A percentile compares a stretch with the other conserved stretches of the same genome.
Conservation (phyloP, 2,113 vertebrate species). For the Coturnix japonica region DNA sequence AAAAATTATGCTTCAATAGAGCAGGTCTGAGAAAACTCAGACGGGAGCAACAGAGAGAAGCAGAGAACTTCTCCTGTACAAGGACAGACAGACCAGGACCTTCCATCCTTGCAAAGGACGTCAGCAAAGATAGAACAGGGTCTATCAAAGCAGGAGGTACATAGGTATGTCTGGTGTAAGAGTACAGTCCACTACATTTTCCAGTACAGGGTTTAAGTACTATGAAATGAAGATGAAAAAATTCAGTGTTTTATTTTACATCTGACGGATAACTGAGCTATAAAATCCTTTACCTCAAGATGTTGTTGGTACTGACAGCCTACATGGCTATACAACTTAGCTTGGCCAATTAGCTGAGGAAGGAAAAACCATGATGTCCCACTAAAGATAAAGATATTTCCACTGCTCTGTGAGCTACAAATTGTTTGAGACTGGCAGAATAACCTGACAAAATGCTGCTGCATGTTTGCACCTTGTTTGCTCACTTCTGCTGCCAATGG, state of each 20-base stretch:
- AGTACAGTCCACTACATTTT: not conserved
- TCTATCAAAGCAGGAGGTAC: not conserved
- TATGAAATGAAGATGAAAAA: not conserved
- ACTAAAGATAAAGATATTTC: not conserved
- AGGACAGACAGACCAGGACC: not conserved
- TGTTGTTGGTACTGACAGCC: not conserved
- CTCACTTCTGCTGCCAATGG: not conserved
- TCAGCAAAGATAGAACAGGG: not conserved
- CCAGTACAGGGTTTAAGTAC: not conserved
- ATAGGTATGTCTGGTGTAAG: not conserved
- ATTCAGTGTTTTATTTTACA: not conserved
- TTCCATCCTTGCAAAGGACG: not conserved
- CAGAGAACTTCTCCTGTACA: not conserved
- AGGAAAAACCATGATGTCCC: not conserved
- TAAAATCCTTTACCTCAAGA: not conserved
- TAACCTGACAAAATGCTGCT: not conserved
- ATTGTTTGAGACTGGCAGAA: not conserved
- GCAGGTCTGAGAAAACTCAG: not conserved
- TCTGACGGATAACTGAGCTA: not conserved
- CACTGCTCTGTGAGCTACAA: not conserved
- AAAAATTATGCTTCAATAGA: not conserved
- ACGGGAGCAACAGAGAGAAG: not conserved
- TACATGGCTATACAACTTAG: not conserved
- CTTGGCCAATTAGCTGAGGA: not conserved
- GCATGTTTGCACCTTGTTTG: accelerated